A percentile compares a stretch with the other conserved stretches of the same genome.
Conservation (phyloP, 2,113 vertebrate species). For the Tretioscincus oriximinensis region DNA sequence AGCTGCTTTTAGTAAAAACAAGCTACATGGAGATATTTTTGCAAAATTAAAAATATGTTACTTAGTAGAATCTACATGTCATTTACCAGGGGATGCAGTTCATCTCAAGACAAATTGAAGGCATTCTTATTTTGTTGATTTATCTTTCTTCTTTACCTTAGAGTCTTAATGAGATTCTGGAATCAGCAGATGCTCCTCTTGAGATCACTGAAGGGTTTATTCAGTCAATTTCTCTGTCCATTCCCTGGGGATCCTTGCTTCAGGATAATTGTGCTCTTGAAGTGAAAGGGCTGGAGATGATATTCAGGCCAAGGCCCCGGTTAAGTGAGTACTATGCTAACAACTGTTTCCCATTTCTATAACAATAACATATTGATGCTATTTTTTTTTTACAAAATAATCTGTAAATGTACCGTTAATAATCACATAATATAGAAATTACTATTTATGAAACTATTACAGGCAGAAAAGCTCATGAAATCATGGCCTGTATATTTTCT, state of each 20-base stretch:
- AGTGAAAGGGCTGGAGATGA: conserved; percentile 90
- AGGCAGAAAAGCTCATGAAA: too few relatives aligned
- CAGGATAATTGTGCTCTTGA: conserved; percentile 95
- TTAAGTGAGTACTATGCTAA: conserved; percentile 75
- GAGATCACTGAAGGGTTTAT: conserved; percentile 96
- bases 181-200: conserved; percentile 92
- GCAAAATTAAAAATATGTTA: background rate
- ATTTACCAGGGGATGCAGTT: background rate
- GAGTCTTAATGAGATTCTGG: conserved; percentile 95
- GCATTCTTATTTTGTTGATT: background rate
- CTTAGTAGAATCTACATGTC: background rate
- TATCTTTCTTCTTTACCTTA: conserved; percentile 49
- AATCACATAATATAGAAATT: background rate
- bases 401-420: background rate
- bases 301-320: conserved; percentile 91
- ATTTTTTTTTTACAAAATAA: background rate
- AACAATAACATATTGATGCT: background rate
- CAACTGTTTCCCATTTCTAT: background rate
- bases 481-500: too few relatives aligned
- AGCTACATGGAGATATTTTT: background rate
- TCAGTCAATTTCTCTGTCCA: conserved; percentile 90
- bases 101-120: background rate
- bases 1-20: too few relatives aligned
- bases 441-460: background rate
- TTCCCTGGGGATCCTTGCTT: conserved; percentile 92